Percentiles rank a stretch among this genome's conserved stretches.
Conservation (phyloP, 2,888 invertebrate genomes). For the Eucriotettix oculatus region DNA sequence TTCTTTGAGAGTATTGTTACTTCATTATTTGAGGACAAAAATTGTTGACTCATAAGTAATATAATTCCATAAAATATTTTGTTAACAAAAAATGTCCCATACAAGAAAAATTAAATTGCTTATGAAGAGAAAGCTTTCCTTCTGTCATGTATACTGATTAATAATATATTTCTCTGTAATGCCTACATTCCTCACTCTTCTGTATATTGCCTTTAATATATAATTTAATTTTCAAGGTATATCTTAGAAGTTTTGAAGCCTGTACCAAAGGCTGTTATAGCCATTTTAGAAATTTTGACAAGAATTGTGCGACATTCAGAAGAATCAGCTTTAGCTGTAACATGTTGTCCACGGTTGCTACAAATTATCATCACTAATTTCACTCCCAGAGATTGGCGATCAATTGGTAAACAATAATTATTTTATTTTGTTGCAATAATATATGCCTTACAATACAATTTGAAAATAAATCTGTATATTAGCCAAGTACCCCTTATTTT, state of each 20-base stretch:
- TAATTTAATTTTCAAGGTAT: constrained; percentile 43
- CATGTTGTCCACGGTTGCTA: constrained; percentile 46
- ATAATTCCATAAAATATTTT: no score
- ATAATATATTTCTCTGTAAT: no score
- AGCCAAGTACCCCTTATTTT: no score
- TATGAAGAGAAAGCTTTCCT: no score
- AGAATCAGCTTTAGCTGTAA: constrained; percentile 43
- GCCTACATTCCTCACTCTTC: background rate
- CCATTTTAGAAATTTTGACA: constrained; percentile 61
- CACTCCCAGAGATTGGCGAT: constrained; percentile 20
- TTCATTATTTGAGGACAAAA: no score
- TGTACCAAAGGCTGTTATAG: constrained; percentile 51
- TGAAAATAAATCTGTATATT: no score
- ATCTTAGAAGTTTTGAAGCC: constrained; percentile 55
- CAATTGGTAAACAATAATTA: constrained; percentile 16
- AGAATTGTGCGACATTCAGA: constrained; percentile 63
- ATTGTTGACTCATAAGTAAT: no score
- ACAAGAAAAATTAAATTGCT: no score
- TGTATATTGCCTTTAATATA: background rate
- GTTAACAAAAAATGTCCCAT: no score
- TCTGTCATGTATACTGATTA: no score
- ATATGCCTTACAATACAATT: no score
- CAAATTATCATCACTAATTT: constrained; percentile 24
- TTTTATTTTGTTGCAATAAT: background rate
- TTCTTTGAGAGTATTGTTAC: no score